A percentile compares a stretch with the other conserved stretches of the same genome.
phyloP scores from a whole-genome alignment of 2,113 vertebrate species.

The Lates calcarifer region DNA sequence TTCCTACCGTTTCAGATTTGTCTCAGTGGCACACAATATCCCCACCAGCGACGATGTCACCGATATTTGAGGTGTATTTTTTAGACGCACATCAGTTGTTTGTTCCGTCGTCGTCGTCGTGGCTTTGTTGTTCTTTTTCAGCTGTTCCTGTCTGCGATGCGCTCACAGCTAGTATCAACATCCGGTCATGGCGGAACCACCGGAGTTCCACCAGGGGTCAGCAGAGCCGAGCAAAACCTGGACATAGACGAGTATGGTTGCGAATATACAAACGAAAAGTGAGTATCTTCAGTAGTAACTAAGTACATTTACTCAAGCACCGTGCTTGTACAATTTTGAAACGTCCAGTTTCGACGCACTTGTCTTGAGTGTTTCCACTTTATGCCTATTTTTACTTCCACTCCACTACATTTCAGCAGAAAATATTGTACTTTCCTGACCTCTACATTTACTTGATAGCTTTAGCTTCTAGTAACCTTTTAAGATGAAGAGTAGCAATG shows the following conservation, averaged over 20 bases:
- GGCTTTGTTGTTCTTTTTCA: slow-evolving; percentile 81
- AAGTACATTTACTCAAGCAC: too few species aligned
- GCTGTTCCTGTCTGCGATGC: slow-evolving; percentile 74
- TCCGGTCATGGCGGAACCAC: slow-evolving; percentile 63
- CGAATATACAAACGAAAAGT: too few species aligned
- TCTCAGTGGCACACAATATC: neutral
- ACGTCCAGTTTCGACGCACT: too few species aligned
- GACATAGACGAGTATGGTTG: neutral
- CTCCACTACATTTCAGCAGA: too few species aligned
- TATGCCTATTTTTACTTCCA: too few species aligned
- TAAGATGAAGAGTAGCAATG: too few species aligned
- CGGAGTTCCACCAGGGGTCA: slow-evolving; percentile 44
- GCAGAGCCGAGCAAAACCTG: slow-evolving; percentile 11
- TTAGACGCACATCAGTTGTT: slow-evolving; percentile 35
- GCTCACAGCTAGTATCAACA: slow-evolving; percentile 75
- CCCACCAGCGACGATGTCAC: slow-evolving; percentile 28
- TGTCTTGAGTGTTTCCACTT: too few species aligned
- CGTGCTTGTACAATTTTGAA: too few species aligned
- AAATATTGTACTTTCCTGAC: too few species aligned
- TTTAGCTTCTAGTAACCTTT: too few species aligned
- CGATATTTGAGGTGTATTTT: neutral
- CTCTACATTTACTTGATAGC: too few species aligned
- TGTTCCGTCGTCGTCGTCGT: slow-evolving; percentile 48
- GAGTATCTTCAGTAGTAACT: too few species aligned
- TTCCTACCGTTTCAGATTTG: slow-evolving; percentile 27